Evolutionary conservation across 2,888 invertebrate genomes (phyloP), one percentile per base, ranked within the genome.

Genomic region (Petrophora chlorosata): DNA sequence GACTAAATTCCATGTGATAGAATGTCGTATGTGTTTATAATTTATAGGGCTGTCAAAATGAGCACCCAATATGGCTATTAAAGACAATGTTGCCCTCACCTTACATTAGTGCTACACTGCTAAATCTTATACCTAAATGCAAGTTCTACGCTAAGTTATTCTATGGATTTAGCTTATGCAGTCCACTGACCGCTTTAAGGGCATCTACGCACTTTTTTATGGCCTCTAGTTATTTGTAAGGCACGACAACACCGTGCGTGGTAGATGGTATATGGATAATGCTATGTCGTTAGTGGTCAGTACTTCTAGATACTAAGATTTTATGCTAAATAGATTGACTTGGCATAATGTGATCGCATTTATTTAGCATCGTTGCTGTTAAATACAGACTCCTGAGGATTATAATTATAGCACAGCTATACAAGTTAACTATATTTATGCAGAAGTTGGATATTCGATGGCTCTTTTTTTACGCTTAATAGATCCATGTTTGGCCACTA

Each of bases 171-270:
- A 13, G 26, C 17, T 36, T 46, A 47, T 46, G 43, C 25, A 19
- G 42, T 39, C 34, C 41, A 14, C 25, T 53, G 53, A 30, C 53
- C 49, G 53, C 44, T 49, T 35, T 53, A 55, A 46, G 39, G 43
- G 38, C 55, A 48, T 53, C 54, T 41, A 43, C 40, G 41, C 51
- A 47, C 53, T 48, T 55, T 59, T 60, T 57, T 55, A 60, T 22
- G 17, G 33, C 17, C 19, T n/a, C 13, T 28, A 48, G 48, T 41
- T 60, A 60, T 60, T 60, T 53, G 59, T 60, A 55, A 49, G 12
- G 44, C 55, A 53, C 49, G 56, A 51, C 51, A 55, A 49, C 34
- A 41, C 28, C 41, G 49, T 42, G 28, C 33, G 38, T 25, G 32
- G 13, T 40, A 32, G 45, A 43, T 41, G 41, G 50, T 40, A 32